phyloP scores from a whole-genome alignment of 2,888 invertebrate species.

The Cantharis lateralis region DNA sequence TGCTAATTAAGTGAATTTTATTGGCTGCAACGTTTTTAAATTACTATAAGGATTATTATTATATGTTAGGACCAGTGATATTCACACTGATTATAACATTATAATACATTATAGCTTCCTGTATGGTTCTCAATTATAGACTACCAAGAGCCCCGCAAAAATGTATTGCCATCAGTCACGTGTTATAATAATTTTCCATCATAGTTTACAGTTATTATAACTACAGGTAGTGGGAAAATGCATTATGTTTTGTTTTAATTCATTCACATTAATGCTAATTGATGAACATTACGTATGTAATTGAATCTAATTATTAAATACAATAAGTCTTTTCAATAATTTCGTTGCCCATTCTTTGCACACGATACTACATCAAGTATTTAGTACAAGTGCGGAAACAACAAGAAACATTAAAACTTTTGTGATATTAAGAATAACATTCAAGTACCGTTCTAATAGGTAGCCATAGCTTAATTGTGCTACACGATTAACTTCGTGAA shows the following conservation, averaged over 20 bases:
- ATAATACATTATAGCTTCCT: conserved; percentile 31
- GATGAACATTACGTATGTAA: conserved; percentile 12
- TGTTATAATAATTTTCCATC: conserved; percentile 27
- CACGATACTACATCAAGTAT: background rate
- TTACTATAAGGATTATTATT: conserved; percentile 21
- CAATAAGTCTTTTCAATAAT: background rate
- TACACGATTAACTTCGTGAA: background rate
- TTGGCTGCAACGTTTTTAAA: conserved; percentile 21
- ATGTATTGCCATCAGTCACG: conserved; percentile 32
- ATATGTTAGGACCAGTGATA: conserved; percentile 27
- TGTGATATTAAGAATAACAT: background rate
- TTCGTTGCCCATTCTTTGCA: background rate
- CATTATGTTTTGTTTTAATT: conserved; percentile 15
- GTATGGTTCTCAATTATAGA: conserved; percentile 31
- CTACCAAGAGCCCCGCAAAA: conserved; percentile 27
- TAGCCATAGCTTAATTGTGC: background rate
- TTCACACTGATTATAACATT: conserved; percentile 31
- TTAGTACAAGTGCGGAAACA: background rate
- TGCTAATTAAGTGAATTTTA: conserved; percentile 24
- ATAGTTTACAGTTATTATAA: conserved; percentile 27
- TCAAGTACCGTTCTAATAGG: background rate
- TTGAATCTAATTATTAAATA: conserved; percentile 4
- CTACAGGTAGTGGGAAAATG: conserved; percentile 28
- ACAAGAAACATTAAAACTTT: background rate
- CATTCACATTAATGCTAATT: conserved; percentile 22